These are phyloP conservation scores for Drosophila neoperkinsi DNA, from an alignment of 2,888 invertebrate genomes.

Conservation along the genomic window DNA sequence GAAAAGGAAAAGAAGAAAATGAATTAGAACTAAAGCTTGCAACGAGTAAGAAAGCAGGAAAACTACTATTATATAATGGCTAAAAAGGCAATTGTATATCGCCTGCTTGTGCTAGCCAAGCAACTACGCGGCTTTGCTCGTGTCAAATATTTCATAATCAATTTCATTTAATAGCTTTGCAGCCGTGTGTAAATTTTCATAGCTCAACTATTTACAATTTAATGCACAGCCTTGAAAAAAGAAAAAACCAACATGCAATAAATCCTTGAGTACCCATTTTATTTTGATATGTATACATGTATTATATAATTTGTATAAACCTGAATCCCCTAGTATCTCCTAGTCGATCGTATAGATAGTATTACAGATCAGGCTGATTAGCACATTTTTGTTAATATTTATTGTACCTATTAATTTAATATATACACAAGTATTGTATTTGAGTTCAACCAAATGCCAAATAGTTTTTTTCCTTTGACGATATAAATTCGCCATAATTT, in stretches of 20 bases:
- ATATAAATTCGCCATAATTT: not conserved
- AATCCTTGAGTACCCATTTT: not conserved
- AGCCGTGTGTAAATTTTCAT: not conserved
- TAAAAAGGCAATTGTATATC: slow-evolving; percentile 2
- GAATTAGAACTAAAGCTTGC: slow-evolving; percentile 13
- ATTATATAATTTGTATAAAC: not conserved
- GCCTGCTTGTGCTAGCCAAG: not conserved
- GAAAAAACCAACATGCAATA: not conserved
- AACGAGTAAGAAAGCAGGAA: slow-evolving; percentile 1
- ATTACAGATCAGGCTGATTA: not conserved
- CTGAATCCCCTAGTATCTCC: not conserved
- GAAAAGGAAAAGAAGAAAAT: slow-evolving; percentile 6
- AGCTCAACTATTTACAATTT: not conserved
- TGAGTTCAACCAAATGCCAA: not conserved
- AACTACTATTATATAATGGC: slow-evolving; percentile 8
- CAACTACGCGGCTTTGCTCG: too few relatives aligned
- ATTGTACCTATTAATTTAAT: not conserved
- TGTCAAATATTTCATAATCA: too few relatives aligned
- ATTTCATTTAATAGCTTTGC: not conserved
- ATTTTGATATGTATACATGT: not conserved
- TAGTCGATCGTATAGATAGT: not conserved
- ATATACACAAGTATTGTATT: not conserved
- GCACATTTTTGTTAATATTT: not conserved
- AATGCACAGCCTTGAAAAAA: too few relatives aligned
- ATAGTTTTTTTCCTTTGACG: not conserved